These are phyloP conservation scores for Pseudopleuronectes americanus DNA, from an alignment of 2,797 vertebrate genomes.

Conservation along the genomic window DNA sequence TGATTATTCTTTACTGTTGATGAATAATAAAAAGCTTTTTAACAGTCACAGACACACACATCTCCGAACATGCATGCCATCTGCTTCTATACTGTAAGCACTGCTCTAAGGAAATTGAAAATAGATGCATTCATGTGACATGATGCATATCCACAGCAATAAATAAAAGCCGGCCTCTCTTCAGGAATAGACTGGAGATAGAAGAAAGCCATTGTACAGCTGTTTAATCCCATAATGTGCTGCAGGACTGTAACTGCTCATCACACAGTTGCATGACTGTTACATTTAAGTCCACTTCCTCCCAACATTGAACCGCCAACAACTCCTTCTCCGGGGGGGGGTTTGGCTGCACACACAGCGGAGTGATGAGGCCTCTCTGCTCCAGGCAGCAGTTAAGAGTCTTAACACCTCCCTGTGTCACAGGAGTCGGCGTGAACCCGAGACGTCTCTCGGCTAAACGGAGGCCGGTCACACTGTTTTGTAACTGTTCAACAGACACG, in stretches of 20 bases:
- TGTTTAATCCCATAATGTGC: conserved; percentile 10
- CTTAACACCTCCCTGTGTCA: conserved; percentile 37
- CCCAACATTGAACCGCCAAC: conserved; percentile 1
- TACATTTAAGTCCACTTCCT: conserved; percentile 5
- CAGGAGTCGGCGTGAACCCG: conserved; percentile 28
- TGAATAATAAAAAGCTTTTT: conserved; percentile 1
- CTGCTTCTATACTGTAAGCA: neutral
- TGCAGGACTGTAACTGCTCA: conserved; percentile 6
- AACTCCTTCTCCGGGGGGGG: neutral
- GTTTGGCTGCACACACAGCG: conserved; percentile 1
- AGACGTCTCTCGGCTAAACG: conserved; percentile 26
- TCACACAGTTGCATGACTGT: neutral
- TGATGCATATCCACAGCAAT: neutral
- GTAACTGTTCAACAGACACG: neutral
- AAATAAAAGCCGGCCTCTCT: conserved; percentile 20
- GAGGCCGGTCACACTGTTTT: neutral
- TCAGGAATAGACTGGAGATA: neutral
- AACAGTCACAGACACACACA: neutral
- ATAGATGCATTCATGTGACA: conserved; percentile 2
- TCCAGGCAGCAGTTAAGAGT: conserved; percentile 21
- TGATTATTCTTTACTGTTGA: neutral
- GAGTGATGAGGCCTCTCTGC: conserved; percentile 5
- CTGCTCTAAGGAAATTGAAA: neutral
- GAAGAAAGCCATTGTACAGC: neutral
- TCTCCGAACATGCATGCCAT: neutral